phyloP scores from a whole-genome alignment of 2,797 vertebrate species.

The Tokudaia muenninki region DNA sequence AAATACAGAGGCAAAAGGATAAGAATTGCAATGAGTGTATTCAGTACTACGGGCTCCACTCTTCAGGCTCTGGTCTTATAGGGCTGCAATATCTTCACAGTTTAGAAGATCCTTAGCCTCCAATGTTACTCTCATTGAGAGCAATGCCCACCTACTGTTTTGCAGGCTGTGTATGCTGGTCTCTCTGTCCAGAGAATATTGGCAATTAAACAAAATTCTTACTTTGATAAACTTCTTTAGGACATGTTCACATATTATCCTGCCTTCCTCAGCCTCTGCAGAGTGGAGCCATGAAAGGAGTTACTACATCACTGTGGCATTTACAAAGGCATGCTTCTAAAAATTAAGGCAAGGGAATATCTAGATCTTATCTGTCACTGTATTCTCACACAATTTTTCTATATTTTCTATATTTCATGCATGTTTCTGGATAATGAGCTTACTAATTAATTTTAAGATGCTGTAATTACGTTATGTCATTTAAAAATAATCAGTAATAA shows the following conservation, averaged over 20 bases:
- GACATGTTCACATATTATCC: background rate
- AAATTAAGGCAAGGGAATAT: background rate
- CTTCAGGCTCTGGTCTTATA: background rate
- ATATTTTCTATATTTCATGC: background rate
- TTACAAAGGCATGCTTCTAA: background rate
- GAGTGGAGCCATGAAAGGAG: background rate
- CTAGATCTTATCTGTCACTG: background rate
- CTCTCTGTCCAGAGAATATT: background rate
- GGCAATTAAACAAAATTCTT: background rate
- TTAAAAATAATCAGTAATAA: constrained; percentile 56
- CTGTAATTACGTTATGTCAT: background rate
- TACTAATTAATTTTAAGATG: constrained; percentile 49
- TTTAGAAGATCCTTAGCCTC: background rate
- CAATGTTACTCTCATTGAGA: background rate
- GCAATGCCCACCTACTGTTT: background rate
- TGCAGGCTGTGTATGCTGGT: rapidly evolving
- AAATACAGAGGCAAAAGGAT: constrained; percentile 29
- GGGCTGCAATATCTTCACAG: background rate
- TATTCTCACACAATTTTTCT: background rate
- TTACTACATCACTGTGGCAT: background rate
- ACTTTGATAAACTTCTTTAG: background rate
- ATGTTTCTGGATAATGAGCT: background rate
- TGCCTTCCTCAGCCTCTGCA: background rate
- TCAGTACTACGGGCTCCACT: rapidly evolving
- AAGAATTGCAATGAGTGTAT: background rate